Evolutionary conservation across 2,113 vertebrate genomes (phyloP), one percentile per base, ranked within the genome.

Genomic region (Regulus satrapa): DNA sequence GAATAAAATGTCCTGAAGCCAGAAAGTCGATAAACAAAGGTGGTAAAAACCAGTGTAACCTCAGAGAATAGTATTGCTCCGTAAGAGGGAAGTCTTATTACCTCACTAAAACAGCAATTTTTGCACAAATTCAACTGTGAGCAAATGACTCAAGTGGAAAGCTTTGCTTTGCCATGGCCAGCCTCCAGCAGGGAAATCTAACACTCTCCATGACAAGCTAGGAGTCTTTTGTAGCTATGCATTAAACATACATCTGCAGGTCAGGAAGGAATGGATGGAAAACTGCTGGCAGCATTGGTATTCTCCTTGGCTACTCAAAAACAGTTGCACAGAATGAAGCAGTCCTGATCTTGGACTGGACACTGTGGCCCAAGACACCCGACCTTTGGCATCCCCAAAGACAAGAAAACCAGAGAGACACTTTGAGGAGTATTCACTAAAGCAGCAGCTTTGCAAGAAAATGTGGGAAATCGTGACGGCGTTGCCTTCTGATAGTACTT

Each of bases 151-250:
- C 26, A 10, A 94, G 73, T 89, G 80, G 66, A 78, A 92, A 94
- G 89, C 83, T n/a, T 84, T 95, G 96, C 80, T 96, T 96, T 88
- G 52, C 80, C 38, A 5, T 94, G 92, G 96, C 95, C 1, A 0
- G 80, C 43, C 80, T 96, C 95, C 95, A 96, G 69, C 82, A 59
- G 43, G 86, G 95, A 96, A 97, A 96, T 94, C 80, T 81, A 96
- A 91, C 1, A 40, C 92, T n/a, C 36, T 86, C 73, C 51, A 48
- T 2, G 10, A 88, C 74, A 66, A 84, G 79, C 52, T 5, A 10
- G n/a, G 73, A 94, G 83, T 84, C 76, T 95, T 95, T 95, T 91
- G 95, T 95, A 94, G 83, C 92, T 81, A 94, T 95, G 91, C 93
- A 96, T 96, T 96, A 96, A 95, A 96, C 92, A 96, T 94, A 69